Conservation (phyloP, 2,113 vertebrate genomes). For the Geococcyx californianus region DNA sequence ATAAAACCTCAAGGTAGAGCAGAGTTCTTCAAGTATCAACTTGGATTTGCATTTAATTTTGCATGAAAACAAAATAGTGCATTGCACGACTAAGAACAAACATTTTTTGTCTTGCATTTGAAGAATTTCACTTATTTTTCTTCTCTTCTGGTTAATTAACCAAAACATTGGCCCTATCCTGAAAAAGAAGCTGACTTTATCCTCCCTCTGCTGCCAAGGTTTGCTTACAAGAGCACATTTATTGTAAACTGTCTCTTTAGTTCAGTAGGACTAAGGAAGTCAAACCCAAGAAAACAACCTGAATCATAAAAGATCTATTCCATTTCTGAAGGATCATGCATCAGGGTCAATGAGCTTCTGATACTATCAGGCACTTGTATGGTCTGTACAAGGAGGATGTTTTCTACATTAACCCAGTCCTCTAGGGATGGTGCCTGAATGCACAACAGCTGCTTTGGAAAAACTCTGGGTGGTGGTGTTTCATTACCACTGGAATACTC, state of each 20-base stretch:
- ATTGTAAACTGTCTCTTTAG: not conserved
- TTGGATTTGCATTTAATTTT: slow-evolving; percentile 2
- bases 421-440: not conserved
- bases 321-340: not conserved
- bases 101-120: not conserved
- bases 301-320: not conserved
- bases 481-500: slow-evolving; percentile 10
- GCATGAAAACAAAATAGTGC: not conserved
- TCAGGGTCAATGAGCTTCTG: not conserved
- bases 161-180: not conserved
- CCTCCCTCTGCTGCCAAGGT: not conserved
- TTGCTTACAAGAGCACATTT: not conserved
- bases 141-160: not conserved
- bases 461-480: slow-evolving; percentile 61
- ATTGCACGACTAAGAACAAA: not conserved
- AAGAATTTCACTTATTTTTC: not conserved
- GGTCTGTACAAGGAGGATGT: not conserved
- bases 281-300: not conserved
- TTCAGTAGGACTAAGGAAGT: not conserved
- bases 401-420: slow-evolving; percentile 46
- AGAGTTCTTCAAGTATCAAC: not conserved
- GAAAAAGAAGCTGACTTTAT: not conserved
- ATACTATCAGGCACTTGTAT: not conserved
- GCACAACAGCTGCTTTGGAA: slow-evolving; percentile 50
- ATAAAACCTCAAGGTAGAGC: not conserved